phyloP scores from a whole-genome alignment of 30 jellyfish, hydroid and myxozoan genomes.

The Pseudorhiza aurosa region DNA sequence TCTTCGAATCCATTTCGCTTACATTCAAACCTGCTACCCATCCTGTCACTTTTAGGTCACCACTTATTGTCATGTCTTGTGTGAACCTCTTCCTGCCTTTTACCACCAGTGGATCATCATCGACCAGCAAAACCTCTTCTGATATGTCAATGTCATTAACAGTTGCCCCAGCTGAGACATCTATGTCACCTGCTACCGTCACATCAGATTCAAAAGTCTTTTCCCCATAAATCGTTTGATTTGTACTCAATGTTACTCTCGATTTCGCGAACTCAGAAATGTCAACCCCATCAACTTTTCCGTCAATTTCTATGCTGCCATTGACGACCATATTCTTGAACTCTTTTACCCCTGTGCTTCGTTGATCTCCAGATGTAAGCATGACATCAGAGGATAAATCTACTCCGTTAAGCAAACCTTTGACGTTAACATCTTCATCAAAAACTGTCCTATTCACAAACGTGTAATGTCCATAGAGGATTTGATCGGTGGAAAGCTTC shows the following conservation, averaged over 20 bases:
- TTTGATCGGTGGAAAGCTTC: constrained; percentile 51
- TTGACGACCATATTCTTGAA: constrained; percentile 45
- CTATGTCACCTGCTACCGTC: constrained; percentile 7
- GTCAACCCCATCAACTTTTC: constrained; percentile 88
- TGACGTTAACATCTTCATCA: constrained; percentile 12
- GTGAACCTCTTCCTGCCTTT: constrained; percentile 71
- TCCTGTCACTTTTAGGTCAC: constrained; percentile 68
- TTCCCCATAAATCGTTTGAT: constrained; percentile 67
- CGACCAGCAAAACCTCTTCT: constrained; percentile 44
- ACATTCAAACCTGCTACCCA: constrained; percentile 62
- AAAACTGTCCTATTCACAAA: constrained; percentile 36
- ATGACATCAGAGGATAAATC: constrained; percentile 43
- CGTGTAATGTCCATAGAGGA: constrained; percentile 44
- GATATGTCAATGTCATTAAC: constrained; percentile 74
- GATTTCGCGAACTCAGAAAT: constrained; percentile 63
- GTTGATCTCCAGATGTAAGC: constrained; percentile 61
- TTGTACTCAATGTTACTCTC: constrained; percentile 67
- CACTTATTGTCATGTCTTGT: constrained; percentile 35
- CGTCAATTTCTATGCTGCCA: constrained; percentile 44
- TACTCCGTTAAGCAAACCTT: constrained; percentile 50
- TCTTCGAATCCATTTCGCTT: constrained; percentile 11
- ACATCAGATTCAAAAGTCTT: constrained; percentile 45
- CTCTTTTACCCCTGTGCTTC: constrained; percentile 25
- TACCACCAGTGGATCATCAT: constrained; percentile 34
- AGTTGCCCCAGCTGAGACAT: constrained; percentile 53